Percentiles rank a stretch among this genome's conserved stretches.
Evolutionary conservation across 2,797 vertebrate genomes (phyloP).

Genomic region (Loris lydekkerianus): DNA sequence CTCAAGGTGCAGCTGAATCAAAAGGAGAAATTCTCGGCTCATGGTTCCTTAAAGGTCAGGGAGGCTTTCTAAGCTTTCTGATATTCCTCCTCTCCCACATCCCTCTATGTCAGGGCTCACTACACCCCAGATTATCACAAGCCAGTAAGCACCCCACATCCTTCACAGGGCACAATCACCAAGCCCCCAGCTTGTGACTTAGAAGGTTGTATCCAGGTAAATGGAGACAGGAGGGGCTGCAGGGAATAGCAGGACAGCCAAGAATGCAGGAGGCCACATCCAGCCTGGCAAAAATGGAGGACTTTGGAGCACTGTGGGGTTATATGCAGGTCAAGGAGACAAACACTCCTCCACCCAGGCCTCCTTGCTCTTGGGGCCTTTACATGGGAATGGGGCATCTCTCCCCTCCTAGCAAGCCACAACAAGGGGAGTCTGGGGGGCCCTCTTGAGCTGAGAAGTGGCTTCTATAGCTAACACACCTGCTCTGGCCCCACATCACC

Average conservation of each 20-base stretch:
- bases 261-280: background rate
- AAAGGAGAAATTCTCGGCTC: background rate
- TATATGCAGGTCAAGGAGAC: background rate
- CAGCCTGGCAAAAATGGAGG: accelerated
- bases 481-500: background rate
- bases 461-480: background rate
- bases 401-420: background rate
- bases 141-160: background rate
- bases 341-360: background rate
- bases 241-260: background rate
- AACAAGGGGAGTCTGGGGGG: background rate
- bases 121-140: background rate
- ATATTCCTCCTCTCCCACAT: background rate
- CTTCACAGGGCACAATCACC: background rate
- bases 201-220: too few species aligned
- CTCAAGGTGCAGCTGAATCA: background rate
- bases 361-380: background rate
- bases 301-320: background rate
- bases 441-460: background rate
- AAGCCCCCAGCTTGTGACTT: too few species aligned
- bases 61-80: background rate
- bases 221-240: background rate
- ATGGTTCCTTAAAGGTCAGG: background rate
- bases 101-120: background rate
- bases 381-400: background rate